phyloP scores from a whole-genome alignment of 2,888 invertebrate genomes.

The Xiphydria camelus region DNA sequence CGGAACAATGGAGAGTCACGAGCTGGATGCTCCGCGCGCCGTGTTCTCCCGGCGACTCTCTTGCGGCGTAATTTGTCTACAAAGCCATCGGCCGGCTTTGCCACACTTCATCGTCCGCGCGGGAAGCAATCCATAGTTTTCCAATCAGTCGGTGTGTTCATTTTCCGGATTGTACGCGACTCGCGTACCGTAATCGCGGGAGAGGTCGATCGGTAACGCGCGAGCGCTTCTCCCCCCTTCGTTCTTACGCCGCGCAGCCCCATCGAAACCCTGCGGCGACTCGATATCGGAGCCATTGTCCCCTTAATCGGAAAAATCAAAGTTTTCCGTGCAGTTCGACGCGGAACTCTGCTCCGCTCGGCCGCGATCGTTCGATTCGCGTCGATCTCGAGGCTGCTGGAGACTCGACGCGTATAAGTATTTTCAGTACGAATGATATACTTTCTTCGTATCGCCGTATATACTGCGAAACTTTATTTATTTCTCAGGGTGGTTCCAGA shows the following conservation, averaged over 20 bases:
- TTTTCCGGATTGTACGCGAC: conserved; percentile 47
- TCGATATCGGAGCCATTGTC: conserved; percentile 39
- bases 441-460: too few relatives aligned
- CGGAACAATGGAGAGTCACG: too few relatives aligned
- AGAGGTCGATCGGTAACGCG: conserved; percentile 35
- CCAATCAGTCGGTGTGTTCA: conserved; percentile 46
- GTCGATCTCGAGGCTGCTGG: too few relatives aligned
- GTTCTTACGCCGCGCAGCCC: conserved; percentile 1
- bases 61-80: background rate
- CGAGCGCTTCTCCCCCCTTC: conserved; percentile 6
- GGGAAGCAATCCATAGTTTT: conserved; percentile 51
- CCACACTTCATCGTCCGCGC: conserved; percentile 37
- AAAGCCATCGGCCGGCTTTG: background rate
- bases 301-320: conserved; percentile 38
- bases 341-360: too few relatives aligned
- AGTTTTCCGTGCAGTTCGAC: conserved; percentile 26
- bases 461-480: too few relatives aligned
- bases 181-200: conserved; percentile 44
- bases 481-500: background rate
- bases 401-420: too few relatives aligned
- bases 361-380: too few relatives aligned
- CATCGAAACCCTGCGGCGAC: conserved; percentile 14
- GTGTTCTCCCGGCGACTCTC: background rate
- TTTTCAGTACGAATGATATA: too few relatives aligned
- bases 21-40: too few relatives aligned